Base-by-base conservation (phyloP, 2,888 invertebrate genomes). In the Diaperis boleti region DNA sequence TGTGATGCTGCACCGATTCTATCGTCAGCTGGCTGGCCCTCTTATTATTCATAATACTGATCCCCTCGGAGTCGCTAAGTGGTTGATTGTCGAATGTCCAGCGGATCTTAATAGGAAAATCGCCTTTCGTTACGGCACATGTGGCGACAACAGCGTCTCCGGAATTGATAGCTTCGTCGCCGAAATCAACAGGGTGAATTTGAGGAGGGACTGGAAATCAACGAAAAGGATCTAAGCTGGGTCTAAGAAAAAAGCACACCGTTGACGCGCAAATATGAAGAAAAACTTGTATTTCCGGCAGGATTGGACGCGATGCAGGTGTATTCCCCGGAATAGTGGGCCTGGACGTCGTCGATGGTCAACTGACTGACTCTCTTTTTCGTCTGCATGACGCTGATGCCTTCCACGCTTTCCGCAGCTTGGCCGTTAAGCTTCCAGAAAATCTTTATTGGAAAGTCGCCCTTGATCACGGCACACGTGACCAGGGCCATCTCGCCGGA, bases 51-150 rank as follows among this genome's bases (percentile, higher is more conserved):
- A 76, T 78, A 62, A 78, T 78, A 33, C 75, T 72, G 47, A 82
- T 76, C 8, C 72, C 71, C 8, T 68, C 62, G 11, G 60, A 59
- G 42, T 69, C 56, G 15, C 57, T 82, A 60, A 86, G 82, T 64
- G 82, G 80, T 26, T 82, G 81, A 62, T 82, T 83, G 33, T 92
- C 90, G 67, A 92, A 86, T 18, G 85, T 85, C 94, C 94, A 94
- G 52, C 86, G 86, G 55, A 94, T 88, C 74, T 87, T 86, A 26
- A 94, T 83, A 4, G 94, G 94, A 49, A 87, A 84, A 78, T 94
- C 94, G 39, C 95, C 92, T 80, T 92, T 91, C 44, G 87, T 86
- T 33, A 92, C 88, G 82, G 90, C 88, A 79, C 92, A 93, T 68
- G 88, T 87, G 1, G 90, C 85, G 59, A 91, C 91, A 31, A 90